Evolutionary conservation across 2,888 invertebrate genomes (phyloP), one percentile per base, ranked within the genome.

Genomic region (Drosophila vallismaia): DNA sequence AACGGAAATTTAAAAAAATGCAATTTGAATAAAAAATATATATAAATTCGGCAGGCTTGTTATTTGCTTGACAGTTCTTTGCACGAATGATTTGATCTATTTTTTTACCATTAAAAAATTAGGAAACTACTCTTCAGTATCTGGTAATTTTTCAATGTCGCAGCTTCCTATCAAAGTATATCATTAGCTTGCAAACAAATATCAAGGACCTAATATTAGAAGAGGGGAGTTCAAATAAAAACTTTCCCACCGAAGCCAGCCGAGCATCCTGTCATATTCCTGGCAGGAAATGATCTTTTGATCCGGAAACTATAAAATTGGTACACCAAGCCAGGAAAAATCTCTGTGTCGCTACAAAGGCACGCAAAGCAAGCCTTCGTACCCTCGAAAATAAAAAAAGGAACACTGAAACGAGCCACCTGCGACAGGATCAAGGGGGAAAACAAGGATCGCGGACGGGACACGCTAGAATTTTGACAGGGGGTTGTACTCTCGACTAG

Each of bases 261-360:
- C 52, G 63, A 80, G 85, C 83, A 88, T 89, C 87, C 89, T 88
- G 89, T 75, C 84, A 76, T 79, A 88, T 82, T 74, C 75, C 83
- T 80, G 76, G 76, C 89, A 90, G 90, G 90, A 90, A 88, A 54
- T 90, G 90, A 90, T 90, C 90, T 90, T 89, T 90, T 90, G 90
- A 90, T 90, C 90, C 90, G 90, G 90, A 90, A 90, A 89, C 83
- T 79, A 88, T 89, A 82, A 90, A 70, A 90, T 89, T 85, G 76
- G 56, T 74, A 70, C 71, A 69, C 75, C 74, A 71, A 49, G 44
- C 33, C 58, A 44, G 60, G 51, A 50, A 33, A 83, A 88, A 88
- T 89, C 89, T 87, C 56, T 84, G 78, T 85, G 77, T 77, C 55
- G 33, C 51, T 75, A 64, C 45, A 72, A 58, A 55, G 60, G 54